Base-by-base conservation (phyloP, 2,797 vertebrate genomes). In the Smutsia gigantea region DNA sequence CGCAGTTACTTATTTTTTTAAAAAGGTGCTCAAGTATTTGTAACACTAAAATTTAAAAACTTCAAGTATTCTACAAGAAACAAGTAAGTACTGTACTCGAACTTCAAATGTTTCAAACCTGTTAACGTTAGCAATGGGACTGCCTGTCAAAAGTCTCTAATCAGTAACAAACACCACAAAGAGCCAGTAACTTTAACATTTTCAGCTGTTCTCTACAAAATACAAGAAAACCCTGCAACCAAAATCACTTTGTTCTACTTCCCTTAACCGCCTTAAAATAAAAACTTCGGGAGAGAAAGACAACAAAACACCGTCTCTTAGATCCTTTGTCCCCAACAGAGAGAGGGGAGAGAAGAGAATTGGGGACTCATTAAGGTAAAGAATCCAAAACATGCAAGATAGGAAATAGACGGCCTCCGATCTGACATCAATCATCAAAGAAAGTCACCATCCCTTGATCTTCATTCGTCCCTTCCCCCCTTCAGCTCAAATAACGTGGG, bases 241-340 rank as follows among this genome's bases (percentile, higher is more conserved):
- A 31, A 49, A 94, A 61, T 51, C 72, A 96, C 93, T 96, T 57
- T 75, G 72, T 49, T 74, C 77, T 64, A 53, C 42, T 95, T 89
- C 77, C 78, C 31, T 89, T 87, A 14, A 37, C 55, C 31, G 14
- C 57, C 42, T 71, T n/a, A 46, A 83, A 95, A 79, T 18, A 77
- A 90, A 94, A 87, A 29, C 84, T 75, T 83, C 29, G n/a, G 82
- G 85, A 90, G 84, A 69, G 37, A 63, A 87, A 72, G 51, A 61
- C 87, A 59, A 91, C 82, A 83, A 87, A 84, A 84, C 84, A 46
- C 68, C 31, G 68, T 74, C 77, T 75, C 61, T 37, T 1, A 7
- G 49, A 59, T 92, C 92, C 96, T 98, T 97, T 97, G 97, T 98
- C 97, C 97, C 90, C 81, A 49, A 46, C 53, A 31, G 39, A 94